Conservation (phyloP, 2,113 vertebrate genomes). For the Turnix velox region DNA sequence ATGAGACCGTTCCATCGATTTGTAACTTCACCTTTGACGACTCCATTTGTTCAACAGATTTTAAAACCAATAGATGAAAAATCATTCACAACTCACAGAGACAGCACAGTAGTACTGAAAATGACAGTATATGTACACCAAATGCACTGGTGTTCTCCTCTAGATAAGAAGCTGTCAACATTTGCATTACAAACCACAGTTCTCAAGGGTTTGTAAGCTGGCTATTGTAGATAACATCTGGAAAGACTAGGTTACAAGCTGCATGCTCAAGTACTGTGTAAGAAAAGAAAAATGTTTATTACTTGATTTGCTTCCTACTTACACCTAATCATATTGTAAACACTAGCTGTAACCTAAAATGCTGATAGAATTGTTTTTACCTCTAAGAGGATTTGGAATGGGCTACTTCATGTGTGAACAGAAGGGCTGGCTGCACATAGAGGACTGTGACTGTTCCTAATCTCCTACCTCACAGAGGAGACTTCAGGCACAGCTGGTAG, state of each 20-base stretch:
- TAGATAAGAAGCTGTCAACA: constrained; percentile 63
- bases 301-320: neutral
- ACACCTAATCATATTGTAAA: neutral
- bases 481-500: neutral
- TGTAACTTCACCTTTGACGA: constrained; percentile 46
- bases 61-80: constrained; percentile 34
- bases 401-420: rapidly evolving
- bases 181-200: constrained; percentile 50
- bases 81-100: constrained; percentile 46
- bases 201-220: constrained; percentile 63
- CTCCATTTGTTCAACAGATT: constrained; percentile 14
- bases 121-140: constrained; percentile 31
- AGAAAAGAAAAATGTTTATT: neutral
- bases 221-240: constrained; percentile 64
- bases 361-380: neutral
- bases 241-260: constrained; percentile 13
- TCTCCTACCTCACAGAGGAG: neutral
- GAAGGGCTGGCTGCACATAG: neutral
- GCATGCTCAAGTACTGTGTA: neutral
- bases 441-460: neutral
- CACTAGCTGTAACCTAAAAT: neutral
- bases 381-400: neutral
- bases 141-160: constrained; percentile 60
- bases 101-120: constrained; percentile 61
- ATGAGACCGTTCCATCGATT: neutral